These are phyloP conservation scores for Loxodonta africana DNA, from an alignment of 2,113 vertebrate species.

Conservation along the genomic window DNA sequence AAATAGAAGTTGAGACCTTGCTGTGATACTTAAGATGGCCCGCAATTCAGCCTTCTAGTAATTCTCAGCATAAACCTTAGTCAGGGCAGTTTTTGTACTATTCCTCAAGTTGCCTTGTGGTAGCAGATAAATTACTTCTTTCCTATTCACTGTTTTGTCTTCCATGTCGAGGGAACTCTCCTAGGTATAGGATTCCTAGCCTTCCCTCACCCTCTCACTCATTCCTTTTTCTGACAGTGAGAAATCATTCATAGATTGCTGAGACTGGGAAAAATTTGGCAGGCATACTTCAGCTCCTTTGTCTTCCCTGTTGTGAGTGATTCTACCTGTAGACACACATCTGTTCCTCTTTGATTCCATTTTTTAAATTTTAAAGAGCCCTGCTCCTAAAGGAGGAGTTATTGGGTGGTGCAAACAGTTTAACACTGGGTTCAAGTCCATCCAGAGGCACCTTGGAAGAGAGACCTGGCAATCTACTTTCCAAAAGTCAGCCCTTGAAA, in stretches of 20 bases:
- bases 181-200: neutral
- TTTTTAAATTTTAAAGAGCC: neutral
- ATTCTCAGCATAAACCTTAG: neutral
- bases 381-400: neutral
- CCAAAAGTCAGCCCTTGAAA: neutral
- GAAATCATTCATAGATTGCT: neutral
- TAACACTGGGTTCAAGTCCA: neutral
- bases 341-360: neutral
- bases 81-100: accelerated
- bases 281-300: neutral
- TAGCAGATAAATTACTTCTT: neutral
- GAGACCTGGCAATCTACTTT: neutral
- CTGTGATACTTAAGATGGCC: accelerated
- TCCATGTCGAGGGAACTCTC: neutral
- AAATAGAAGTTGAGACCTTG: neutral
- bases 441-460: neutral
- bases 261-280: neutral
- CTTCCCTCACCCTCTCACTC: neutral
- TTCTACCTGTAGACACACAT: neutral
- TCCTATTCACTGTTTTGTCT: neutral
- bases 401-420: neutral
- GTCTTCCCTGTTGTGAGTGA: neutral
- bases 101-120: neutral
- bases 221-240: neutral
- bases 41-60: neutral